Conservation (phyloP, 2,888 invertebrate species). For the Dinocampus coccinellae region DNA sequence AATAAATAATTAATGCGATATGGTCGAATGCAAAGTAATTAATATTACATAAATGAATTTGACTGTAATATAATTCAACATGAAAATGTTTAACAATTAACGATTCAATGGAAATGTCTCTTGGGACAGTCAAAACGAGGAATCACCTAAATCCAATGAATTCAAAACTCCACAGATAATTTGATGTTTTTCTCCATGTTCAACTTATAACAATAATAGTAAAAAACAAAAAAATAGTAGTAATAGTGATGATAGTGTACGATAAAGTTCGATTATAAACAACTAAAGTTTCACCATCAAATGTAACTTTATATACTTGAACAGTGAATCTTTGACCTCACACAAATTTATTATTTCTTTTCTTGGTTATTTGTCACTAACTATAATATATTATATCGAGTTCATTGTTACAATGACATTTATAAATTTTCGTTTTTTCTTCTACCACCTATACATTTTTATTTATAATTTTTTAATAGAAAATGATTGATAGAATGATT, state of each 20-base stretch:
- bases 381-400: too few relatives aligned
- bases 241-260: neutral
- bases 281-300: constrained; percentile 28
- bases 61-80: neutral
- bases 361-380: too few relatives aligned
- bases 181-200: neutral
- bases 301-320: neutral
- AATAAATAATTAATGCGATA: too few relatives aligned
- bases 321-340: neutral
- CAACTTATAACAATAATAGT: too few relatives aligned
- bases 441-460: too few relatives aligned
- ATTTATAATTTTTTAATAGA: neutral
- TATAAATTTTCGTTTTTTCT: neutral
- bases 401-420: neutral
- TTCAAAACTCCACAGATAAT: neutral
- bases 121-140: neutral
- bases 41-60: too few relatives aligned
- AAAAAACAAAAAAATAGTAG: too few relatives aligned
- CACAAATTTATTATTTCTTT: neutral
- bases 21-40: neutral
- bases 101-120: constrained; percentile 6
- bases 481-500: neutral
- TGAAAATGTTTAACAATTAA: constrained; percentile 9
- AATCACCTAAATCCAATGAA: neutral
- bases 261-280: constrained; percentile 33